Base-by-base conservation (phyloP, 2,113 vertebrate genomes). In the Hydropotes inermis region DNA sequence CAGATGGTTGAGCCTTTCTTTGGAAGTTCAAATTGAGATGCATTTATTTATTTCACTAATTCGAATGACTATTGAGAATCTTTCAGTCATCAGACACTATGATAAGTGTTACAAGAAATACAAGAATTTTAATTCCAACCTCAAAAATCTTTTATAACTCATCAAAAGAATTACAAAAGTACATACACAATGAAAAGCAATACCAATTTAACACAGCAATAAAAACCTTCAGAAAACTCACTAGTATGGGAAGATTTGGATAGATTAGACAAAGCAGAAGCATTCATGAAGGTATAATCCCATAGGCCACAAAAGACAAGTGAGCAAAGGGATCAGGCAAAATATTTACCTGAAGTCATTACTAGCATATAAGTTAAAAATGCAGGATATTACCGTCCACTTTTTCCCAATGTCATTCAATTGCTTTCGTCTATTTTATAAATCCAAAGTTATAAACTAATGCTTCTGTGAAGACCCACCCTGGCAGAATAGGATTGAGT, bases 391-490 rank as follows among this genome's bases (percentile, higher is more conserved):
- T 33, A 30, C 4, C 55, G 23, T 28, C 30, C 52, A 25, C 6
- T 55, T 93, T 91, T 76, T 93, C 6, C 39, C 14, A 43, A 1
- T 70, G 74, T 55, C 6, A 93, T 33, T 47, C 4, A 15, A 55
- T 45, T 21, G 5, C 78, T 91, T 88, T 60, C 23, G 33, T 83
- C 27, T 70, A 33, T 57, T 89, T 82, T 33, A 52, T 36, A 84
- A 97, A 84, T 92, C 19, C 36, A n/a, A 93, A 82, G 7, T 91
- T 97, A 33, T 47, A 55, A 87, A 55, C 39, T 87, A 89, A 83
- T 57, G 30, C 45, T 74, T 52, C 54, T 84, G 6, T 89, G 43
- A 96, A 97, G 94, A 89, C 27, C 3, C 33, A 78, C 13, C 14
- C 30, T 85, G 85, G 28, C 21, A 94, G 74, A 83, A 92, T 23